Evolutionary conservation across 2,113 vertebrate genomes (phyloP).

Genomic region (Ammodytes marinus): DNA sequence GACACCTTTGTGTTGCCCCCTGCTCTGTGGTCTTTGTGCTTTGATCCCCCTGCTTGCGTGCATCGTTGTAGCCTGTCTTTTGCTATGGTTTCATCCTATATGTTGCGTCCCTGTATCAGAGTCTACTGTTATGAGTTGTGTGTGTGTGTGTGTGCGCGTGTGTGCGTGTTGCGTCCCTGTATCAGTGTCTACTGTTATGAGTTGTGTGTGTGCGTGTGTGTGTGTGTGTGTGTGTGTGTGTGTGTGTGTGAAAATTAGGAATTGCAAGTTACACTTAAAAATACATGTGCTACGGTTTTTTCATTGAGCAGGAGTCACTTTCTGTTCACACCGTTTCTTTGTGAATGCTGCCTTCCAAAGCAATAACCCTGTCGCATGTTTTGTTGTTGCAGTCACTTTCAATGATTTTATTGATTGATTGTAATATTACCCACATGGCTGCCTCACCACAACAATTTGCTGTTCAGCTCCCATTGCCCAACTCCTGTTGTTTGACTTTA

Average conservation of each 20-base stretch:
- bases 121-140: background rate
- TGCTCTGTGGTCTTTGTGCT: slow-evolving; percentile 22
- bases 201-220: no score
- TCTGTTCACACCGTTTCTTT: slow-evolving; percentile 35
- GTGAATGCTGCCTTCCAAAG: slow-evolving; percentile 46
- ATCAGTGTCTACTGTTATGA: no score
- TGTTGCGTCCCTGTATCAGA: slow-evolving; percentile 14
- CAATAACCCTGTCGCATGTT: slow-evolving; percentile 8
- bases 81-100: background rate
- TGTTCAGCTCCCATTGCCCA: slow-evolving; percentile 6
- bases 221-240: no score
- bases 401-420: slow-evolving; percentile 10
- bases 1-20: slow-evolving; percentile 33
- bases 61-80: background rate
- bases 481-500: slow-evolving; percentile 34
- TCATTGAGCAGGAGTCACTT: background rate
- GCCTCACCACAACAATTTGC: slow-evolving; percentile 19
- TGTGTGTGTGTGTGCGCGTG: background rate
- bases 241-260: background rate
- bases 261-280: background rate
- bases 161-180: no score
- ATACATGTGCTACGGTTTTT: background rate
- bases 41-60: background rate
- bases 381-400: slow-evolving; percentile 24
- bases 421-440: slow-evolving; percentile 29